A percentile compares a stretch with the other conserved stretches of the same genome.
phyloP scores from a whole-genome alignment of 2,797 vertebrate genomes.

The Muraenolepis orangiensis region DNA sequence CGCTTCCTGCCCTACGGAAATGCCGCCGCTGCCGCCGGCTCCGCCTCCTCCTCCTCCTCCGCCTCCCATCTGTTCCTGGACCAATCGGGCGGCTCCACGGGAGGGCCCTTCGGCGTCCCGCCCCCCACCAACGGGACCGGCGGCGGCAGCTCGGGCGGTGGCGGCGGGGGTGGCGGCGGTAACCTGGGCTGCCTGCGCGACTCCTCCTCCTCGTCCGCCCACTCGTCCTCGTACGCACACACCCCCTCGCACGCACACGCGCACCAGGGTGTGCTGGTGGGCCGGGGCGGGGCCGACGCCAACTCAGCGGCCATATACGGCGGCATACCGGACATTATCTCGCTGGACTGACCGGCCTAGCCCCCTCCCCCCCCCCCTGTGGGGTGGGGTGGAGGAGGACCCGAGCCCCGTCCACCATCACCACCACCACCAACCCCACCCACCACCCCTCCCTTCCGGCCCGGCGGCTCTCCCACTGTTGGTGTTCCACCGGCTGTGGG shows the following conservation, averaged over 20 bases:
- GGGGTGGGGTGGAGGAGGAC: background rate
- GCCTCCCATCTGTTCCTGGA: slow-evolving; percentile 95
- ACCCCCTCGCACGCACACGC: slow-evolving; percentile 53
- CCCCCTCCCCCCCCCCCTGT: too few relatives aligned
- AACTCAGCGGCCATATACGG: slow-evolving; percentile 81
- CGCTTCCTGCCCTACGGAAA: slow-evolving; percentile 94
- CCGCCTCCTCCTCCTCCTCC: slow-evolving; percentile 52
- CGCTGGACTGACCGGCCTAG: slow-evolving; percentile 85
- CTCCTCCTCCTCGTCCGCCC: slow-evolving; percentile 73
- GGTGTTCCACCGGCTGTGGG: background rate
- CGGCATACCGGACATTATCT: slow-evolving; percentile 93
- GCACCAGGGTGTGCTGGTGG: slow-evolving; percentile 55
- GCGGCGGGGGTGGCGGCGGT: slow-evolving; percentile 90
- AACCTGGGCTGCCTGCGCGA: slow-evolving; percentile 87
- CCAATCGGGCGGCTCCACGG: slow-evolving; percentile 80
- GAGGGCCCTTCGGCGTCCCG: slow-evolving; percentile 67
- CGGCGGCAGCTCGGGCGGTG: slow-evolving; percentile 86
- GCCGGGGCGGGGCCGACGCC: slow-evolving; percentile 77
- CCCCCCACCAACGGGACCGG: slow-evolving; percentile 70
- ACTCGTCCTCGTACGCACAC: slow-evolving; percentile 30
- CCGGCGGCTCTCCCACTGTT: background rate
- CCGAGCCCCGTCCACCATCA: slow-evolving; percentile 21
- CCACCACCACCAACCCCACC: slow-evolving; percentile 25
- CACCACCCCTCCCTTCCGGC: background rate
- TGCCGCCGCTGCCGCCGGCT: slow-evolving; percentile 24